Percentiles rank a stretch among this genome's conserved stretches.
Conservation (phyloP, 2,113 vertebrate genomes). For the Mobula hypostoma region DNA sequence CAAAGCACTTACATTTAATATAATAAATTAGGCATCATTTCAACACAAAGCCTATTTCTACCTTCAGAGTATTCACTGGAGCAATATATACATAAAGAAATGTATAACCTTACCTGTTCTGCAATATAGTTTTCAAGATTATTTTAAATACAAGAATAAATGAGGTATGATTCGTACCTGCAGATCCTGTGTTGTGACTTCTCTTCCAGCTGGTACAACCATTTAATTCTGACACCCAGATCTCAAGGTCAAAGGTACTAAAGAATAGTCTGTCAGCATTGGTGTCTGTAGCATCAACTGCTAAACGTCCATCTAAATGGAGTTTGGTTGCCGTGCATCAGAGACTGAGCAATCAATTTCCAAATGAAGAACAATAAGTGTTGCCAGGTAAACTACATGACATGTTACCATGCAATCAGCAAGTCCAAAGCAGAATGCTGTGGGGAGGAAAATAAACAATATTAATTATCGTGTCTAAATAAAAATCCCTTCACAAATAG, state of each 20-base stretch:
- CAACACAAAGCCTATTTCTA: not conserved
- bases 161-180: not conserved
- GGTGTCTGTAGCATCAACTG: not conserved
- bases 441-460: conserved; percentile 24
- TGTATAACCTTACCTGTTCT: not conserved
- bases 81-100: not conserved
- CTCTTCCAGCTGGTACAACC: not conserved
- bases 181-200: conserved; percentile 35
- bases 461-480: conserved; percentile 39
- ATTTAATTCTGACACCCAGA: conserved; percentile 38
- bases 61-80: not conserved
- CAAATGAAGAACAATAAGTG: not conserved
- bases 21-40: not conserved
- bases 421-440: conserved; percentile 27
- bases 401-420: not conserved
- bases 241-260: not conserved
- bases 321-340: not conserved
- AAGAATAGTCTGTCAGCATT: conserved; percentile 17
- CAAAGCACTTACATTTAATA: too few species aligned
- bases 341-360: not conserved
- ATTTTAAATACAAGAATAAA: not conserved
- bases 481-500: conserved; percentile 41
- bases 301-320: not conserved
- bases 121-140: not conserved
- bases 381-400: conserved; percentile 21